Base-by-base conservation (phyloP, 2,888 invertebrate genomes). In the Neoascia interrupta region DNA sequence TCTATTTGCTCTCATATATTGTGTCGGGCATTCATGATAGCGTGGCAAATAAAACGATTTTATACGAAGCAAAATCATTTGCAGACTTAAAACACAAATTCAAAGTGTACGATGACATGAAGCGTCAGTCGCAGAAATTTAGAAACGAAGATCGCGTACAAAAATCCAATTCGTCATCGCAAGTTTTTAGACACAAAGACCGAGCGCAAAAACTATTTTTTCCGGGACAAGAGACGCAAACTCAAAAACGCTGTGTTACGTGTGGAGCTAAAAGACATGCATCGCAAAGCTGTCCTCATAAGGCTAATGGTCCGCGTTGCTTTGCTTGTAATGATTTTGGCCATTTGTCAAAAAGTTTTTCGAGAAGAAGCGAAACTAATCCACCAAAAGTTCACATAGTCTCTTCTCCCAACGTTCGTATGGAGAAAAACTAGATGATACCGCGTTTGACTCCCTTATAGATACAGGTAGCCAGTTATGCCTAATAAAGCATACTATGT, bases 41-140 rank as follows among this genome's bases (percentile, higher is more conserved):
- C 16, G n/a, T 43, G 21, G 6, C 21, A 0, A 53, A 61, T 61
- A 61, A 47, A 34, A 61, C 49, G 1, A 21, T 53, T 21, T 53
- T 53, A 53, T 53, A 36, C 34, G 43, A 58, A 8, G 58, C 58
- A 34, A 60, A 15, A 36, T 21, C 45, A 45, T 60, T 45, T 6
- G 21, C 34, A 13, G 58, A 45, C 18, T 16, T 54, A 26, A 66
- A 54, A 8, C 26, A 15, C 0, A 54, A 66, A 66, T 54, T 53
- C 36, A 66, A 34, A 13, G 26, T 66, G 10, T 64, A 64, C 10
- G 18, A 66, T 19, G 66, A 66, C 54, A 66, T 66, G 37, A 54
- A 66, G 16, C 54, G 31, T 2, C 43, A 64, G 45, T 13, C 26
- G 31, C 26, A 45, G 26, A 36, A 66, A 36, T 15, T 13, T 11